phyloP scores from a whole-genome alignment of 2,113 vertebrate species.

The Passer montanus region DNA sequence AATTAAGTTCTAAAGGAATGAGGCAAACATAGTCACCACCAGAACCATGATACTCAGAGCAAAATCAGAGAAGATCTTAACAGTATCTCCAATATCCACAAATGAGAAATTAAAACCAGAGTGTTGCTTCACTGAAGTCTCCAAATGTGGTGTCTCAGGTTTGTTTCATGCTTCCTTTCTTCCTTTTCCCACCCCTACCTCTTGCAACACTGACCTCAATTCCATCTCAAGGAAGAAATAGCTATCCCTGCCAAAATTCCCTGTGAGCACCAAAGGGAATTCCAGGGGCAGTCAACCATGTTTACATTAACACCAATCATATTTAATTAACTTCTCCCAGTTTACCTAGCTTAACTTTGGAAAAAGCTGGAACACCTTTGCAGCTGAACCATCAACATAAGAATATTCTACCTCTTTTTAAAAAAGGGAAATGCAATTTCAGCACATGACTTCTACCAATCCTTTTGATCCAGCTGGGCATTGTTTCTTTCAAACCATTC shows the following conservation, averaged over 20 bases:
- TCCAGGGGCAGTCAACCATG: neutral
- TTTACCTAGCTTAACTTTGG: neutral
- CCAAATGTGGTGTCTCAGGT: neutral
- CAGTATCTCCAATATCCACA: neutral
- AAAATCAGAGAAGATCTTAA: neutral
- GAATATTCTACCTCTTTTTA: neutral
- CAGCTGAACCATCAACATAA: neutral
- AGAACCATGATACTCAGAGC: neutral
- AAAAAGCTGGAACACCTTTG: neutral
- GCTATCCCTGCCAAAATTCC: neutral
- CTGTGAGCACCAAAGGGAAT: neutral
- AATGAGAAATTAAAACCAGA: neutral
- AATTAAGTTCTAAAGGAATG: neutral
- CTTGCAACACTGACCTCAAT: neutral
- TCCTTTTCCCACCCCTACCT: neutral
- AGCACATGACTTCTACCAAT: neutral
- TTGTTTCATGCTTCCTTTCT: neutral
- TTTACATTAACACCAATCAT: neutral
- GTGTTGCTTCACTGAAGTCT: neutral
- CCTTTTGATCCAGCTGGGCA: neutral
- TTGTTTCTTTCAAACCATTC: neutral
- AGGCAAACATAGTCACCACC: neutral
- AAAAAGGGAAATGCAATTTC: neutral
- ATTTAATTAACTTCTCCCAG: neutral
- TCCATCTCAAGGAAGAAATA: neutral